Base-by-base conservation (phyloP, 2,888 invertebrate species). In the Choristoneura rosaceana region DNA sequence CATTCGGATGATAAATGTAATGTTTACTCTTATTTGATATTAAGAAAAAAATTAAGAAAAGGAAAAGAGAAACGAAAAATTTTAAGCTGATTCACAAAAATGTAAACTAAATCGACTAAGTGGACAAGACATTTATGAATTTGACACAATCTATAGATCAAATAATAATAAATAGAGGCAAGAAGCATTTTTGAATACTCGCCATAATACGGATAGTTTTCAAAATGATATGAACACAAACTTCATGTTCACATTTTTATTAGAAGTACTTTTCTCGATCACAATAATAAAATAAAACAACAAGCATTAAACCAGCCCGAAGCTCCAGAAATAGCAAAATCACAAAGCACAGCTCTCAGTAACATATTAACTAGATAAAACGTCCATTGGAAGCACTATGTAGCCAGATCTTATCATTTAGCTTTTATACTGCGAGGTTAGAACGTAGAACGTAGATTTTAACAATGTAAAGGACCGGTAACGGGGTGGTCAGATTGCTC, bases 401-500 rank as follows among this genome's bases (percentile, higher is more conserved):
- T 15, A 61, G 15, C 12, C 7, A 33, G 34, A n/a, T n/a, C n/a
- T 38, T 4, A 34, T 10, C 62, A 25, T 45, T 15, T 63, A 47
- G 47, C 25, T 38, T 17, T 67, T 68, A 25, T 34, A 41, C 5
- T 41, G 52, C 14, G 25, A 9, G 5, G 12, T 14, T 2, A 71
- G 45, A 68, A 33, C 17, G 10, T 34, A 47, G 25, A 47, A 47
- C 47, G 71, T 7, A 45, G 67, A 34, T 15, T 38, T 8, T 63
- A 47, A 71, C 71, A 47, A 71, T 63, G 45, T 70, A 70, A 59
- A 34, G 38, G 55, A 45, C 38, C 38, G 62, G 47, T 58, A 71
- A 71, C 68, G 67, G 38, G 15, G 15, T 63, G 62, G 55, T 58
- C 43, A 69, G 50, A 50, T 68, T 45, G 60, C 43, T 60, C 17